phyloP scores from a whole-genome alignment of 2,113 vertebrate genomes.

The human region GRCh38 chr15:90455501-90456000 shows the following conservation, averaged over 20 bases:
- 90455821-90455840: not conserved
- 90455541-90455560: not conserved
- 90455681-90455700: not conserved
- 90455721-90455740: not conserved
- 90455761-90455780: not conserved
- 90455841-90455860: not conserved
- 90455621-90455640: not conserved
- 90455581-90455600: not conserved
- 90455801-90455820: not conserved
- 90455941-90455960: not conserved
- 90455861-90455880: not conserved
- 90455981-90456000: not conserved
- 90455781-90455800: not conserved
- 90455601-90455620: not conserved
- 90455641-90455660: not conserved
- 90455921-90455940: not conserved
- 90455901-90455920: not conserved
- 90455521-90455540: not conserved
- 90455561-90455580: not conserved
- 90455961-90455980: not conserved
- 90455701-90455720: not conserved
- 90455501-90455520: not conserved
- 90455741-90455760: not conserved
- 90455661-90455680: not conserved
- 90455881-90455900: not conserved